Base-by-base conservation (phyloP, 2,113 vertebrate genomes). In the Atherinomorus stipes region DNA sequence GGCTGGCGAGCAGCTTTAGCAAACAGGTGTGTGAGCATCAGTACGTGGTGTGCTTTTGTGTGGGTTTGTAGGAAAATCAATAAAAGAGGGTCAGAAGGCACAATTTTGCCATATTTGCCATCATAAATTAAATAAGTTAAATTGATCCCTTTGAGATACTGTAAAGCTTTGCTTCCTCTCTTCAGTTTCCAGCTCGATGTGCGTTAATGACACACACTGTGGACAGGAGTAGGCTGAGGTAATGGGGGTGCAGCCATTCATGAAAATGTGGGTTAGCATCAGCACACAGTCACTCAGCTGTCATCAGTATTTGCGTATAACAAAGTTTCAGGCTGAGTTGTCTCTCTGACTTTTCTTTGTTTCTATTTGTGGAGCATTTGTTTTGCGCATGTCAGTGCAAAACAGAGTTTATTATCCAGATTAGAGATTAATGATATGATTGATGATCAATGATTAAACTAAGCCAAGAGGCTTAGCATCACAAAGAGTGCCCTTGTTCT, bases 401-500 rank as follows among this genome's bases (percentile, higher is more conserved):
- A 49, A 15, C 13, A 0, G 34, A 11, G 19, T 38, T 65, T 45
- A 38, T 40, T 21, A 22, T 61, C 21, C 6, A 22, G 31, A 65
- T 69, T 13, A 50, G n/a, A 38, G 16, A 37, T 25, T 49, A 60
- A 58, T 31, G 6, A 47, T 47, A 47, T 47, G 16, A 47, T n/a
- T 6, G 19, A 26, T 16, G 2, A 47, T 21, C 23, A 26, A 21
- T 76, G 54, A 62, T 62, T 25, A 28, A n/a, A 68, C 57, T n/a
- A 18, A 7, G 38, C 53, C 57, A 45, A 63, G 23, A 70, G 72
- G 37, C 61, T 69, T 51, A 42, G 22, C 54, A 4, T 12, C 63
- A 50, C 50, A 68, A 64, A 85, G 65, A 87, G 64, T 4, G 37
- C 31, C 60, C 51, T 69, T 59, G 68, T 74, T 80, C 64, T 81